These are phyloP conservation scores for Gisinianus flammeolus DNA, from an alignment of 2,888 invertebrate species.

Conservation along the genomic window DNA sequence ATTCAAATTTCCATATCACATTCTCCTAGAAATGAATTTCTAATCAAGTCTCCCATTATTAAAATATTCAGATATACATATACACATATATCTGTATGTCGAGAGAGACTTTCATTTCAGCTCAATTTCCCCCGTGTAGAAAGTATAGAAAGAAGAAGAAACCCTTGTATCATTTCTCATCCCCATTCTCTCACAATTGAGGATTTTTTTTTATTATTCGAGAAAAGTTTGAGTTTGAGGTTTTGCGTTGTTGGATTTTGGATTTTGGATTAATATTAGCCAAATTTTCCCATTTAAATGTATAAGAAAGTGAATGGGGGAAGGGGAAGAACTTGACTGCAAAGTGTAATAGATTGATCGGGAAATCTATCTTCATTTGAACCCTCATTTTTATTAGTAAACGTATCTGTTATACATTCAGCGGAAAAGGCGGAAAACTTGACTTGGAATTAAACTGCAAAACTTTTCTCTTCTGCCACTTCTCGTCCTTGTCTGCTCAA, in stretches of 20 bases:
- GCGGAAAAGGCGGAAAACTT: neutral
- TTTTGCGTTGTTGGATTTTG: neutral
- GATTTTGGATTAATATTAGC: slow-evolving; percentile 2
- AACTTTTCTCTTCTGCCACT: neutral
- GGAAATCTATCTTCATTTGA: slow-evolving; percentile 21
- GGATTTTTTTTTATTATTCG: neutral
- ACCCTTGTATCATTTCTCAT: neutral
- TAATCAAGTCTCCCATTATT: no score
- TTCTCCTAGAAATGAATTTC: no score
- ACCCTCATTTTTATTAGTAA: no score
- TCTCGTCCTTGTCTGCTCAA: neutral
- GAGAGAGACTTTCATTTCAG: no score
- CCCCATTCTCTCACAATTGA: neutral
- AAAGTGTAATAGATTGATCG: neutral
- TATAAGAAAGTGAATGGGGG: neutral
- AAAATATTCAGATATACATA: no score
- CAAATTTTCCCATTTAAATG: slow-evolving; percentile 23
- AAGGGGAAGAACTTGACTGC: neutral
- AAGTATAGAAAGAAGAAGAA: no score
- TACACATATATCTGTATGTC: no score
- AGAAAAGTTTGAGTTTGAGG: neutral
- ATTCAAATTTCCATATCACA: no score
- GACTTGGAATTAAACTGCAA: neutral
- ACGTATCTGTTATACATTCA: no score
- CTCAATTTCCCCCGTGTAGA: no score